phyloP scores from a whole-genome alignment of 2,113 vertebrate species.

The Gavialis gangeticus region DNA sequence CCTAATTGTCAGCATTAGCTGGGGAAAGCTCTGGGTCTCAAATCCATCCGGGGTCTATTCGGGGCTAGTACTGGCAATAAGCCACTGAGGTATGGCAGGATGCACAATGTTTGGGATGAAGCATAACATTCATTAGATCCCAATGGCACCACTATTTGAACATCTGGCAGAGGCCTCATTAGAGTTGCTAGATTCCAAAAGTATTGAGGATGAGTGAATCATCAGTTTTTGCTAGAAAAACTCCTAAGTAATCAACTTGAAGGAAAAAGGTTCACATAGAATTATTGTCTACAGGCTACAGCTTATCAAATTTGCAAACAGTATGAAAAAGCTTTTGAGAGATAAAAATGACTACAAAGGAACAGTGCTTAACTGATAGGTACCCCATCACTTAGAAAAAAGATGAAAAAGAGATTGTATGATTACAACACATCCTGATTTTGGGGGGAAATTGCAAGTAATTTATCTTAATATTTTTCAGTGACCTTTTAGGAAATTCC shows the following conservation, averaged over 20 bases:
- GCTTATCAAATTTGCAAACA: neutral
- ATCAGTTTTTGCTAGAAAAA: neutral
- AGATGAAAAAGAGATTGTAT: neutral
- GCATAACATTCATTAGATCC: no score
- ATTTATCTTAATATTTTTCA: neutral
- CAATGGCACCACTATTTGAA: no score
- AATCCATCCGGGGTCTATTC: no score
- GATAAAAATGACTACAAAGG: neutral
- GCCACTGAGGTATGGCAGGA: no score
- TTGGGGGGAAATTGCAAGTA: neutral
- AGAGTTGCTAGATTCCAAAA: neutral
- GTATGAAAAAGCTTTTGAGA: neutral
- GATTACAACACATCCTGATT: neutral
- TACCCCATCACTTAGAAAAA: neutral
- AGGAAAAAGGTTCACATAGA: neutral
- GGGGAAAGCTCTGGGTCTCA: no score
- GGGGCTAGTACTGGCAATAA: no score
- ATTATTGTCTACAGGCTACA: neutral
- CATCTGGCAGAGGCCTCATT: neutral
- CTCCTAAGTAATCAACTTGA: neutral
- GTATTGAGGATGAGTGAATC: neutral
- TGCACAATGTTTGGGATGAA: no score
- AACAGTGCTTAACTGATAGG: neutral
- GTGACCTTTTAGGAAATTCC: neutral
- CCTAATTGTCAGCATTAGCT: no score